These are phyloP conservation scores for Drosophila cardini DNA, from an alignment of 1,140 invertebrate genomes.

Conservation along the genomic window DNA sequence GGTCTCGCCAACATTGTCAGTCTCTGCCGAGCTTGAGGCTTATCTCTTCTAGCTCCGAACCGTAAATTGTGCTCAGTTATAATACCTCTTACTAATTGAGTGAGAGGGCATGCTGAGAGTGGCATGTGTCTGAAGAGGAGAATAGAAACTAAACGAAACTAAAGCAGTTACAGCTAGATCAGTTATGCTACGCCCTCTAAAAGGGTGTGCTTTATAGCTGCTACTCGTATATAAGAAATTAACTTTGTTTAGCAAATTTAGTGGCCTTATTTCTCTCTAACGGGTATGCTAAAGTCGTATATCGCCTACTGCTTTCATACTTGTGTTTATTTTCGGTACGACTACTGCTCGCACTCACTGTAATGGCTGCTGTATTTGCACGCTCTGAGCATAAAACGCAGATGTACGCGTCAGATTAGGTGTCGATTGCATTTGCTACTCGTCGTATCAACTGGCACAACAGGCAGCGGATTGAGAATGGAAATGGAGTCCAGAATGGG, in stretches of 20 bases:
- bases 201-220: no score
- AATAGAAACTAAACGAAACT: no score
- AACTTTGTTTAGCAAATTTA: no score
- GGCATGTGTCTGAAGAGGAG: no score
- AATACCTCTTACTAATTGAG: conserved; percentile 14
- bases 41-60: conserved; percentile 27
- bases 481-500: background rate
- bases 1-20: background rate
- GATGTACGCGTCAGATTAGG: conserved; percentile 57
- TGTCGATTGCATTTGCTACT: conserved; percentile 69
- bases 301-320: no score
- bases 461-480: background rate
- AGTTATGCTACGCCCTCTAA: no score
- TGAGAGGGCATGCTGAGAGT: no score
- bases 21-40: conserved; percentile 6
- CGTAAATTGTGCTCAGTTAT: conserved; percentile 31
- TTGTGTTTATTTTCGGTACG: background rate
- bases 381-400: conserved; percentile 30
- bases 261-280: no score
- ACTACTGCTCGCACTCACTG: conserved; percentile 5
- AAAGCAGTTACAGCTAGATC: no score
- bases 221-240: no score
- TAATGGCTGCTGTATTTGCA: conserved; percentile 10
- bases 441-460: conserved; percentile 35
- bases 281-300: no score